Conservation (phyloP, 2,113 vertebrate genomes). For the Gasterosteus aculeatus region DNA sequence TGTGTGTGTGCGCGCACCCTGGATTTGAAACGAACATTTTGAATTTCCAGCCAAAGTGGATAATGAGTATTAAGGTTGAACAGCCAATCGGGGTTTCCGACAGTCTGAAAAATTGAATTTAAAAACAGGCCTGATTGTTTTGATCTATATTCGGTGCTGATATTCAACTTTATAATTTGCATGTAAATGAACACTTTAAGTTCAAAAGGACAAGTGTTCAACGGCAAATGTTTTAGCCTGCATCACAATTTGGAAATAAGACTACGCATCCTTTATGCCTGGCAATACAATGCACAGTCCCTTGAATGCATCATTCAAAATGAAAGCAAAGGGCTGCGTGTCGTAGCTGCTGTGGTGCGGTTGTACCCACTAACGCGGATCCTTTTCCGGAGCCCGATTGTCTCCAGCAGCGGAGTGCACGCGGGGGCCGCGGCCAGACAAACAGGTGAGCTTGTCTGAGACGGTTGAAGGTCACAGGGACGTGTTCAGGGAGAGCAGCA, state of each 20-base stretch:
- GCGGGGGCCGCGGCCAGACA: background rate
- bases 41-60: slow-evolving; percentile 26
- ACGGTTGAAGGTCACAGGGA: slow-evolving; percentile 55
- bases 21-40: background rate
- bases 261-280: background rate
- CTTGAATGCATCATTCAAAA: background rate
- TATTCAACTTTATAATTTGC: background rate
- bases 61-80: slow-evolving; percentile 29
- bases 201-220: background rate
- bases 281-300: background rate
- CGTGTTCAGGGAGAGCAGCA: slow-evolving; percentile 5
- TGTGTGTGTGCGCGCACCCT: background rate
- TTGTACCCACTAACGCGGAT: background rate
- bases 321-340: slow-evolving; percentile 19
- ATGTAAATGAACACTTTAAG: background rate
- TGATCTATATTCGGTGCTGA: background rate
- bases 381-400: slow-evolving; percentile 17
- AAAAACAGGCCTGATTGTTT: slow-evolving; percentile 9
- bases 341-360: slow-evolving; percentile 12
- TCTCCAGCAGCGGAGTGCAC: background rate
- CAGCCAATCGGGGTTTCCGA: background rate
- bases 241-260: background rate
- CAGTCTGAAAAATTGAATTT: background rate
- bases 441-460: slow-evolving; percentile 25
- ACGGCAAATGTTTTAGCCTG: background rate